Conservation (phyloP, 2,113 vertebrate species). For the Anguilla japonica region DNA sequence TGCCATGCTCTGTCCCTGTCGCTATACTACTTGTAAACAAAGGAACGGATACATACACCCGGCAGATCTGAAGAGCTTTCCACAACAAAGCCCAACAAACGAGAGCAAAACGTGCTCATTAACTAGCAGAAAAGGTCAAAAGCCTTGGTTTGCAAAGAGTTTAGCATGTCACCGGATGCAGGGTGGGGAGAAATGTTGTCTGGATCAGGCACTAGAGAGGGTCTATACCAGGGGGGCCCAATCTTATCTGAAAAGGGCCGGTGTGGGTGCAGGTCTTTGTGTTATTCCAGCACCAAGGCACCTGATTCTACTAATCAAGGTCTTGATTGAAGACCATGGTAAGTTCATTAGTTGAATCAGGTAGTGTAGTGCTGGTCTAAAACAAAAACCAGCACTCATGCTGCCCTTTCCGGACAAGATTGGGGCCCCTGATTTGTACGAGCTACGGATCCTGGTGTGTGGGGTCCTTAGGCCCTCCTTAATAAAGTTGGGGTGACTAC, state of each 20-base stretch:
- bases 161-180: constrained; percentile 58
- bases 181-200: constrained; percentile 63
- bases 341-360: too few species aligned
- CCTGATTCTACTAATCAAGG: too few species aligned
- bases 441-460: constrained; percentile 59
- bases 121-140: constrained; percentile 45
- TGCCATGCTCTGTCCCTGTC: constrained; percentile 47
- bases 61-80: constrained; percentile 42
- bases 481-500: constrained; percentile 70
- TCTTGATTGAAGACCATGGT: too few species aligned
- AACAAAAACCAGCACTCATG: too few species aligned
- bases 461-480: constrained; percentile 71
- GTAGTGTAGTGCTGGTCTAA: too few species aligned
- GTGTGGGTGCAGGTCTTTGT: neutral
- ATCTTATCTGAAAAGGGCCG: too few species aligned
- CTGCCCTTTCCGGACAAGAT: neutral
- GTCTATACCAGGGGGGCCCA: constrained; percentile 45
- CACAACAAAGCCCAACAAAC: constrained; percentile 26
- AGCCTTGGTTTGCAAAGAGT: constrained; percentile 64
- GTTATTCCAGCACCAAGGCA: too few species aligned
- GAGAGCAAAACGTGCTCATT: constrained; percentile 39
- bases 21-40: constrained; percentile 40
- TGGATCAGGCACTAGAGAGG: constrained; percentile 73
- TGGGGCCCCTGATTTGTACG: constrained; percentile 38
- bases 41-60: constrained; percentile 47